These are phyloP conservation scores for Procapra przewalskii DNA, from an alignment of 2,113 vertebrate genomes.

Conservation along the genomic window DNA sequence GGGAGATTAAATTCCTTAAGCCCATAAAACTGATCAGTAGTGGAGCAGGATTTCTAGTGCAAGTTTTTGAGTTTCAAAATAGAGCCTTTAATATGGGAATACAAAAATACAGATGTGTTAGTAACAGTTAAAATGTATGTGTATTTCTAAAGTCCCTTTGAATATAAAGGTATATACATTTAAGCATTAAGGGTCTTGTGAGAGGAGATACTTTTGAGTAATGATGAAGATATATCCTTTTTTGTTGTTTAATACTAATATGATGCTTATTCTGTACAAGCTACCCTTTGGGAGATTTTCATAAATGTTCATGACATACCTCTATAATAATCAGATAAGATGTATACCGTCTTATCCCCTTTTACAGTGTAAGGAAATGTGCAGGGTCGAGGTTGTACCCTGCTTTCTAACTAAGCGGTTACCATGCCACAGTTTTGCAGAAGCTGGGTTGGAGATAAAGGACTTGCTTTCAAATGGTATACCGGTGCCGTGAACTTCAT, in stretches of 20 bases:
- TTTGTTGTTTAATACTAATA: not conserved
- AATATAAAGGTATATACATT: not conserved
- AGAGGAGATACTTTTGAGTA: not conserved
- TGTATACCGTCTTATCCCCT: not conserved
- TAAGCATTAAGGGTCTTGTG: not conserved
- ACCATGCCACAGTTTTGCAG: not conserved
- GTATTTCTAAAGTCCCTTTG: not conserved
- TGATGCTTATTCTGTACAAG: not conserved
- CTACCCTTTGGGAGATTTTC: not conserved
- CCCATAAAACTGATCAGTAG: not conserved
- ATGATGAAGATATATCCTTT: not conserved
- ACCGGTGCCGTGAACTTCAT: not conserved
- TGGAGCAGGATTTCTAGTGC: not conserved
- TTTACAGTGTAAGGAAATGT: not conserved
- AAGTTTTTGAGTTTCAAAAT: not conserved
- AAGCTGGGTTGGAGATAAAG: not conserved
- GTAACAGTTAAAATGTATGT: not conserved
- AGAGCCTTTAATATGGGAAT: not conserved
- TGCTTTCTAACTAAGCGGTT: not conserved
- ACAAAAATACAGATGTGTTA: not conserved
- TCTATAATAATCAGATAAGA: not conserved
- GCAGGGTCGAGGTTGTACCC: not conserved
- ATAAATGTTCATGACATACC: not conserved
- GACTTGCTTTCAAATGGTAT: not conserved
- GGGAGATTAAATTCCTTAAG: not conserved